These are phyloP conservation scores for Halcyon senegalensis DNA, from an alignment of 2,113 vertebrate species.

Conservation along the genomic window DNA sequence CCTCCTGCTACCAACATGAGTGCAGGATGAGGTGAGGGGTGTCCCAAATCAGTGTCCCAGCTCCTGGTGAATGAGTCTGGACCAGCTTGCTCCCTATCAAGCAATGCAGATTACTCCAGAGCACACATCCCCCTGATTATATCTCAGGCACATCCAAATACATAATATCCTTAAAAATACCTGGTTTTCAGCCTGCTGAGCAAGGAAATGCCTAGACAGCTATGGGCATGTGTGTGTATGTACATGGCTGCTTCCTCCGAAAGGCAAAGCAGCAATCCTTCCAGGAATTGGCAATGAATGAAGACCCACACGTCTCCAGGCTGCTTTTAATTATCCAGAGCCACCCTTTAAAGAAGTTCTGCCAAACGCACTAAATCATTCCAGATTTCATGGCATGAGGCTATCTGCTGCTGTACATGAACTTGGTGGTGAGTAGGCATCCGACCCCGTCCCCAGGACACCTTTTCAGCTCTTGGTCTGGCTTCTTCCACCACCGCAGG, in stretches of 20 bases:
- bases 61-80: not conserved
- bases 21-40: not conserved
- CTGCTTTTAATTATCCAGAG: conserved; percentile 52
- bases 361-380: not conserved
- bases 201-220: not conserved
- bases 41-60: not conserved
- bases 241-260: not conserved
- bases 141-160: not conserved
- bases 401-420: not conserved
- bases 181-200: not conserved
- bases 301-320: not conserved
- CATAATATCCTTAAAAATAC: conserved; percentile 10
- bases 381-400: not conserved
- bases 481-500: not conserved
- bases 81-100: not conserved
- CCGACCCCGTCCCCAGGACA: not conserved
- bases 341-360: not conserved
- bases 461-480: not conserved
- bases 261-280: not conserved
- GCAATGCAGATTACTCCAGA: not conserved
- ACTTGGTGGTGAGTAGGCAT: not conserved
- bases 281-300: not conserved
- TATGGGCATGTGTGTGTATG: not conserved
- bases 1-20: not conserved
- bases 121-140: not conserved